Percentiles rank a stretch among this genome's conserved stretches.
phyloP scores from a whole-genome alignment of 2,888 invertebrate species.

The Melikaiella ostensackeni region DNA sequence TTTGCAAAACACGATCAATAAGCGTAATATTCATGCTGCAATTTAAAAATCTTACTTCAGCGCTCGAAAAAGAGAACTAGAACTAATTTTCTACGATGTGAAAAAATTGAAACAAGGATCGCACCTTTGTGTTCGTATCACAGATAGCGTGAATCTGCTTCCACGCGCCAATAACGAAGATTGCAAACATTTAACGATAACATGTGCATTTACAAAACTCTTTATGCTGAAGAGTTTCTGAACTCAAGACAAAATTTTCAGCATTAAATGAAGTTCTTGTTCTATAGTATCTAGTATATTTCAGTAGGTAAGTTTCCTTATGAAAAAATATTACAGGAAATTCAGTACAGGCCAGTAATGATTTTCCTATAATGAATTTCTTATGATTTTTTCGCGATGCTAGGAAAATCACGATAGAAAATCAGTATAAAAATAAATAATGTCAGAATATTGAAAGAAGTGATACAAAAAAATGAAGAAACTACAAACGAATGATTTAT shows the following conservation, averaged over 20 bases:
- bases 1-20: not conserved
- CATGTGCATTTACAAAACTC: not conserved
- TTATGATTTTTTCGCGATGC: too few species aligned
- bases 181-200: not conserved
- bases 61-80: not conserved
- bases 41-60: not conserved
- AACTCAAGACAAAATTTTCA: not conserved
- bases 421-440: too few species aligned
- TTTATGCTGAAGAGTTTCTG: not conserved
- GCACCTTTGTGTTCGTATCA: not conserved
- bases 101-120: not conserved
- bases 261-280: not conserved
- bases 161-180: not conserved
- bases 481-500: too few species aligned
- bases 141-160: not conserved
- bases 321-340: too few species aligned
- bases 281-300: not conserved
- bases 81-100: not conserved
- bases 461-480: too few species aligned
- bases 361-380: too few species aligned
- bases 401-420: too few species aligned
- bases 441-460: too few species aligned
- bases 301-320: not conserved
- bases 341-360: too few species aligned
- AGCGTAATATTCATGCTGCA: not conserved